Base-by-base conservation (phyloP, 2,797 vertebrate genomes). In the Oreonectes daqikongensis region DNA sequence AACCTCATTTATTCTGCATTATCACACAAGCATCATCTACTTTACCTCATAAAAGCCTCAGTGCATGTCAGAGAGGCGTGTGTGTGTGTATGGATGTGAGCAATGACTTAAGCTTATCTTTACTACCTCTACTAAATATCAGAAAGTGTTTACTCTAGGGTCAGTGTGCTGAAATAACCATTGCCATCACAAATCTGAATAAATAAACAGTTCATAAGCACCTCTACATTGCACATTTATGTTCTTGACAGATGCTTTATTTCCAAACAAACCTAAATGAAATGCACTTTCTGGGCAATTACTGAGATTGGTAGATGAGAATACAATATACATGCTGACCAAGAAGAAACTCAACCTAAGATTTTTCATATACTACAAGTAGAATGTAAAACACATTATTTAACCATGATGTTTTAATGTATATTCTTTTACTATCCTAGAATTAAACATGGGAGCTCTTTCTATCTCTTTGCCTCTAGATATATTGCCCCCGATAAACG, bases 401-500 rank as follows among this genome's bases (percentile, higher is more conserved):
- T 6, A 32, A 32, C 32, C 32, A 32, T 32, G 32, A 6, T 42
- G 40, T 42, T 15, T 32, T 12, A 42, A 42, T 42, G 40, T 14
- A 42, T 42, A 42, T 14, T 42, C 1, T 35, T 1, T 35, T 9
- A 10, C 35, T 38, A 2, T 28, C 14, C 10, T 15, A 17, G 14
- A 28, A 24, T 70, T 46, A 1, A 46, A 4, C 1, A 55, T 78
- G 53, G 14, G 22, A 26, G 24, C 24, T 18, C 60, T 9, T 15
- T 72, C 10, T 53, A 26, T 72, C 1, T 73, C 12, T 65, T 2
- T 72, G 20, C 22, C 35, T 52, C 28, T 72, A 99, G 98, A 88
- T 99, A 99, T 85, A 99, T 99, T 88, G 95, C 97, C 35, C 98
- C 97, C 46, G 97, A 99, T 86, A 99, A 97, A 84, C 93, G 97